Evolutionary conservation across 2,797 vertebrate species (phyloP).

Genomic region (Chloroceryle inda): DNA sequence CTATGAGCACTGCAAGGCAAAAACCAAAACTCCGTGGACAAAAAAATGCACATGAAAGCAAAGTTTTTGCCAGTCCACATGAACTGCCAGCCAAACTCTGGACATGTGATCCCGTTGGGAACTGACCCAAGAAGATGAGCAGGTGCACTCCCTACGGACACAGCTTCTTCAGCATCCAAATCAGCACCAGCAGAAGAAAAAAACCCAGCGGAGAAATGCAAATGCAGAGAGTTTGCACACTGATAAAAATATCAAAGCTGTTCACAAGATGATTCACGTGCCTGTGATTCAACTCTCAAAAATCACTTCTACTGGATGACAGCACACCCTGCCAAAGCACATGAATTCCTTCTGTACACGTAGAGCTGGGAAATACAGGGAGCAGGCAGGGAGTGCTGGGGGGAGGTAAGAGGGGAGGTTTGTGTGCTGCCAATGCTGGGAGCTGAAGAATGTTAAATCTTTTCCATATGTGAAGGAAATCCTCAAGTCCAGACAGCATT

Average conservation of each 20-base stretch:
- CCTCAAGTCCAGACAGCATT: constrained; percentile 65
- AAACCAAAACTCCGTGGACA: background rate
- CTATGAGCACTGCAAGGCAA: constrained; percentile 44
- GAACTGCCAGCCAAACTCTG: background rate
- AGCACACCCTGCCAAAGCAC: background rate
- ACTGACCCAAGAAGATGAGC: background rate
- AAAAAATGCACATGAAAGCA: background rate
- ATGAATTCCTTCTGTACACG: background rate
- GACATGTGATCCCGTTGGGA: background rate
- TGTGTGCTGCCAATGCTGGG: constrained; percentile 40
- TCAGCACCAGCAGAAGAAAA: background rate
- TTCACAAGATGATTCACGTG: constrained; percentile 79
- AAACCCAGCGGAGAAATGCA: background rate
- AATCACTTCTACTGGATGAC: background rate
- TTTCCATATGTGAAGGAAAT: constrained; percentile 77
- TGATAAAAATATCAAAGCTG: constrained; percentile 66
- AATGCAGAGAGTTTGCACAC: background rate
- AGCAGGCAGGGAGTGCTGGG: constrained; percentile 32
- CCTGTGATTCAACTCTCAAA: constrained; percentile 10
- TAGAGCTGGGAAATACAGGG: background rate
- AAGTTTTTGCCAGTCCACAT: background rate
- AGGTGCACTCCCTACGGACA: constrained; percentile 7
- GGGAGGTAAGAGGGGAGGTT: constrained; percentile 24
- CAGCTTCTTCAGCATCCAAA: background rate
- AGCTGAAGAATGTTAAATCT: constrained; percentile 67